Base-by-base conservation (phyloP, 2,888 invertebrate genomes). In the Drosophila meridionalis region DNA sequence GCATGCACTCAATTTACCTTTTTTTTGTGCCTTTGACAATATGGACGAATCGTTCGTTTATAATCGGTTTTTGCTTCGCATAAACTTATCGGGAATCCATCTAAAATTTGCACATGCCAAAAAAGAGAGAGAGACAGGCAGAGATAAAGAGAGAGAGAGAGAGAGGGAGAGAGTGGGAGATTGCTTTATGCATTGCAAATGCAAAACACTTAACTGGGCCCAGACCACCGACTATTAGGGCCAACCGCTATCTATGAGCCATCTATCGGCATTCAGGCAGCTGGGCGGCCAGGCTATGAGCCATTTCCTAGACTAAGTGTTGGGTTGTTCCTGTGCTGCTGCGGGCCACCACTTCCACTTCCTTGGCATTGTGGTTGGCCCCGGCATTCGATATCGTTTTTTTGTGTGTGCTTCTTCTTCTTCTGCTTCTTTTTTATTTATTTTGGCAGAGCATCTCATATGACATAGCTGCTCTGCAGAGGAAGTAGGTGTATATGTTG, bases 401-500 rank as follows among this genome's bases (percentile, higher is more conserved):
- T 7, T 32, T 36, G 47, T 26, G 42, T 57, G 45, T 34, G 34
- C 40, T 6, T 7, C 40, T 40, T n/a, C 45, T 52, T 58, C 65
- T 66, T 52, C 40, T 61, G 56, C 73, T 80, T 78, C 28, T 11
- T 30, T 20, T 55, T 50, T 56, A 47, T 55, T 48, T 66, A 69
- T 68, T 60, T 53, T 87, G 73, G 77, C 74, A 87, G 84, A 74
- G 62, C 74, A 78, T 87, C 76, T 86, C 90, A 73, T 87, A 79
- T 89, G 83, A 77, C 90, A 82, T 53, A 36, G 80, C 64, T 53
- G 80, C 62, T n/a, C 43, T 50, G 40, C 65, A 77, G 67, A 84
- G 93, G 93, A 92, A 92, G 91, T 93, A 91, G 92, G 92, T 89
- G 92, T 90, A 91, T 83, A 84, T 92, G 91, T 93, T 93, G 90